phyloP scores from a whole-genome alignment of 2,888 invertebrate genomes.

The Aphidoletes aphidimyza region DNA sequence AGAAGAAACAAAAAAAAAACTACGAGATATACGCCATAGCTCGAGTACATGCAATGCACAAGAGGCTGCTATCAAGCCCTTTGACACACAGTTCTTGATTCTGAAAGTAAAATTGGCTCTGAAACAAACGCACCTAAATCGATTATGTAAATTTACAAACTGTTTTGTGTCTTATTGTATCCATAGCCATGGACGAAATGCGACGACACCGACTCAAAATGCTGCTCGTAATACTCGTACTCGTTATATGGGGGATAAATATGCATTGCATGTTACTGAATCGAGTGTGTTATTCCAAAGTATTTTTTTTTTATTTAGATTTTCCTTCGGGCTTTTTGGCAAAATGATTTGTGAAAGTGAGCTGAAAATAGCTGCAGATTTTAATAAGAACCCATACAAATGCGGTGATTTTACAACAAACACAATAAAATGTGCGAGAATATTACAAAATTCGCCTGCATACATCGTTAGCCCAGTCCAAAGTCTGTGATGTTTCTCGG shows the following conservation, averaged over 20 bases:
- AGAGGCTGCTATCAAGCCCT: neutral
- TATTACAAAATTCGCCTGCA: neutral
- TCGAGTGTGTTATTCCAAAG: slow-evolving; percentile 1
- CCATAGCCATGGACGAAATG: neutral
- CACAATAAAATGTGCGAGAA: neutral
- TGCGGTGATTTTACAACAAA: neutral
- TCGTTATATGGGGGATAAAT: neutral
- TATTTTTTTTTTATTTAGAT: neutral
- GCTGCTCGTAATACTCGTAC: too few relatives aligned
- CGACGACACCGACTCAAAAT: too few relatives aligned
- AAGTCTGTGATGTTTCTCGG: too few relatives aligned
- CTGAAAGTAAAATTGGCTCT: slow-evolving; percentile 7
- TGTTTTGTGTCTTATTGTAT: neutral
- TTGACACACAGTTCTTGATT: slow-evolving; percentile 9
- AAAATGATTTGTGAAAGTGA: slow-evolving; percentile 38
- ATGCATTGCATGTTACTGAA: slow-evolving; percentile 12
- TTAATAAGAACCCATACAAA: neutral
- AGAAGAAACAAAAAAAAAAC: neutral
- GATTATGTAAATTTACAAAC: slow-evolving; percentile 32
- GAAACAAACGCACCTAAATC: neutral
- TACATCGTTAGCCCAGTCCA: too few relatives aligned
- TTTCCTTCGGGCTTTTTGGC: neutral
- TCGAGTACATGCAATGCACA: too few relatives aligned
- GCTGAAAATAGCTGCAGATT: slow-evolving; percentile 17
- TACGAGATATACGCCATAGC: neutral